Percentiles rank a stretch among this genome's conserved stretches.
These are phyloP conservation scores for Melanocharis versteri DNA, from an alignment of 2,113 vertebrate species.

Conservation along the genomic window DNA sequence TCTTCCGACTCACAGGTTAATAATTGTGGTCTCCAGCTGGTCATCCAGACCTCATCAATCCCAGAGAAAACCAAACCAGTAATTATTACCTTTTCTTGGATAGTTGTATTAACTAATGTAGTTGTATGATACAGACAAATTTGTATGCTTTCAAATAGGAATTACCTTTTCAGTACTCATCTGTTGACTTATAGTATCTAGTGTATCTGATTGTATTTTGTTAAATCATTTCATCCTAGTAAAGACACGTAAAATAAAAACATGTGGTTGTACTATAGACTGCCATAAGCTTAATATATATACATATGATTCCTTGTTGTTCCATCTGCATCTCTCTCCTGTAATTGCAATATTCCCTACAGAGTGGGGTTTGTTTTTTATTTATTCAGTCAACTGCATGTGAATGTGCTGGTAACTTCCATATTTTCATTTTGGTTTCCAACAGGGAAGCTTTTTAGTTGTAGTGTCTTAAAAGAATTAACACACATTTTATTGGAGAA, in stretches of 20 bases:
- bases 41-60: constrained; percentile 75
- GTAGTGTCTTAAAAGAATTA: not conserved
- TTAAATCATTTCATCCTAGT: not conserved
- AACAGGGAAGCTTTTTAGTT: not conserved
- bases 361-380: accelerated
- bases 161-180: not conserved
- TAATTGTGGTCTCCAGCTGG: constrained; percentile 79
- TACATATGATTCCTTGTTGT: not conserved
- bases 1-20: constrained; percentile 11
- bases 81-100: constrained; percentile 26
- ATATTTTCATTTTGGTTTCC: not conserved
- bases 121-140: not conserved
- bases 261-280: accelerated
- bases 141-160: not conserved
- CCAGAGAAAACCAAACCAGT: constrained; percentile 76
- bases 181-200: not conserved
- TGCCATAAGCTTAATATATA: not conserved
- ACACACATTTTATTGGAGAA: not conserved
- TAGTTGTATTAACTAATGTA: not conserved
- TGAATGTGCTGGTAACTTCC: not conserved
- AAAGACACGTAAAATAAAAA: not conserved
- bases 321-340: not conserved
- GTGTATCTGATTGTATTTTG: not conserved
- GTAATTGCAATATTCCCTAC: not conserved
- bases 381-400: not conserved